Base-by-base conservation (phyloP, 2,888 invertebrate genomes). In the Theretra japonica region DNA sequence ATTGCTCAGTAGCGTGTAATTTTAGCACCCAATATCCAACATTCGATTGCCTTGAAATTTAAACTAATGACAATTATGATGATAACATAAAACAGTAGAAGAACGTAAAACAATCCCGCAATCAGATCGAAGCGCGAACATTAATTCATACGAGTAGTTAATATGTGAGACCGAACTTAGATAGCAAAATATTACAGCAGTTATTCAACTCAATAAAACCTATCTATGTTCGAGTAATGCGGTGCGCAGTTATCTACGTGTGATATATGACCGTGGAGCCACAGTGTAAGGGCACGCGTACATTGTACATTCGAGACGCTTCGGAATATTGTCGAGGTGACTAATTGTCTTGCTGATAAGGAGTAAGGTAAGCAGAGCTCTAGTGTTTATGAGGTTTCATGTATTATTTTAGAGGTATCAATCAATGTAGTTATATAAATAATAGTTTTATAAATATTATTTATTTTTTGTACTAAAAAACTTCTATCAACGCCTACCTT, bases 131-230 rank as follows among this genome's bases (percentile, higher is more conserved):
- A 65, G 73, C 15, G 25, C 4, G 28, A 57, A 68, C 65, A 33
- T 41, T 71, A 65, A 71, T 58, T 68, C 41, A 48, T 41, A 41
- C 62, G 41, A 65, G 62, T 65, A 65, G 48, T 65, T 56, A 69
- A 69, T 71, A 73, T 59, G 56, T 68, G 62, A 48, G 50, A 33
- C 68, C 30, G 53, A 70, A 65, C 68, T 72, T 23, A 23, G 68
- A 70, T 50, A 68, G 41, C 62, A 71, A 72, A 70, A 68, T 60
- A 69, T 72, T 71, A 70, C 72, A 68, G 71, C 74, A 71, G 71
- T 68, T 74, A 78, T 75, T 65, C 65, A 65, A 65, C 80, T 79
- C 79, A 77, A 79, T 80, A 79, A 75, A 79, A 77, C 73, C 72
- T 79, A 80, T 80, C 78, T 77, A 23, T 23, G 65, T 65, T 65